phyloP scores from a whole-genome alignment of 2,797 vertebrate genomes.

The Halcyon leucocephala region DNA sequence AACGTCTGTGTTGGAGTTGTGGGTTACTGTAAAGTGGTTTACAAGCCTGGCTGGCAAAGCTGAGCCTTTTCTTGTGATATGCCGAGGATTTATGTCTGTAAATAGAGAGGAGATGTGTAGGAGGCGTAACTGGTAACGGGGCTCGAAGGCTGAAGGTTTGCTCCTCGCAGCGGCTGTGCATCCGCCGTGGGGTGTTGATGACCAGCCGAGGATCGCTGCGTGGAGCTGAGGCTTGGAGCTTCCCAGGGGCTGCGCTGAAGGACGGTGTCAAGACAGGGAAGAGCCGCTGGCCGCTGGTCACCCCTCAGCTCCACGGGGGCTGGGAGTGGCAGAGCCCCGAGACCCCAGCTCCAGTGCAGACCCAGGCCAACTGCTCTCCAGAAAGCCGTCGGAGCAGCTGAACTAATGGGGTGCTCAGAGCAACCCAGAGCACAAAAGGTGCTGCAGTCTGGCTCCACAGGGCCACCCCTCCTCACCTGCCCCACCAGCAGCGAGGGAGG shows the following conservation, averaged over 20 bases:
- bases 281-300: rapidly evolving
- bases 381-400: rapidly evolving
- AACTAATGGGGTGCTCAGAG: neutral
- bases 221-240: neutral
- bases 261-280: neutral
- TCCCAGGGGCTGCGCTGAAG: rapidly evolving
- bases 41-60: conserved; percentile 45
- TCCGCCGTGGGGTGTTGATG: neutral
- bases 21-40: conserved; percentile 43
- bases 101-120: neutral
- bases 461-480: neutral
- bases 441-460: neutral
- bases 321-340: neutral
- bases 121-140: neutral
- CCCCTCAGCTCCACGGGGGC: neutral
- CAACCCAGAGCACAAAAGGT: neutral
- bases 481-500: neutral
- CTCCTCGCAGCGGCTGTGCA: rapidly evolving
- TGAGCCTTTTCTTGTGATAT: conserved; percentile 41
- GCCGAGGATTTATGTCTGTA: conserved; percentile 58
- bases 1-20: conserved; percentile 7
- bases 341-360: neutral
- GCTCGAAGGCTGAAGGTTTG: neutral
- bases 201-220: rapidly evolving
- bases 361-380: neutral